A percentile compares a stretch with the other conserved stretches of the same genome.
Conservation (phyloP, 2,888 invertebrate species). For the Kuschelorhynchus macadamiae region DNA sequence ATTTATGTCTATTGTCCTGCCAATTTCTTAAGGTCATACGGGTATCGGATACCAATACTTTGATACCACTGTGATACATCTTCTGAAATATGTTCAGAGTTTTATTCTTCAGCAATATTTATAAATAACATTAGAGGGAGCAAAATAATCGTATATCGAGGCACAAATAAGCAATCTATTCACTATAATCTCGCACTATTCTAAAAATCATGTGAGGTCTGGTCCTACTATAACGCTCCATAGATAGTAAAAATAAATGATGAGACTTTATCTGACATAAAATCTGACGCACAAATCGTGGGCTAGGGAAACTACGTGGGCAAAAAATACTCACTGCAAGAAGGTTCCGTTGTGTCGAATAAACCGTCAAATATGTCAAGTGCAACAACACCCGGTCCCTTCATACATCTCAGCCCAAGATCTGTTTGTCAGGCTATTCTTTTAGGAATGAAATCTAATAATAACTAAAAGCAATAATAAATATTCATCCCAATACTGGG, state of each 20-base stretch:
- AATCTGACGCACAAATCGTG: not conserved
- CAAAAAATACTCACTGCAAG: not conserved
- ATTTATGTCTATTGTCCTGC: constrained; percentile 26
- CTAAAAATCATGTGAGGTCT: constrained; percentile 9
- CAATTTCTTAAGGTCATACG: constrained; percentile 38
- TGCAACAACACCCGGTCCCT: too few relatives aligned
- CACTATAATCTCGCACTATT: constrained; percentile 43
- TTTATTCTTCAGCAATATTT: constrained; percentile 50
- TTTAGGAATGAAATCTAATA: too few relatives aligned
- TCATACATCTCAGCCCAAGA: too few relatives aligned
- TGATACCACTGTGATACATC: constrained; percentile 48
- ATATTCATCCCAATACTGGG: too few relatives aligned
- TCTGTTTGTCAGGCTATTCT: not conserved
- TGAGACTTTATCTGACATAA: too few relatives aligned
- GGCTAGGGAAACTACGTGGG: too few relatives aligned
- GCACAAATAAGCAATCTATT: constrained; percentile 50
- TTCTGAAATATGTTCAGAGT: constrained; percentile 40
- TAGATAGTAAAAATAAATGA: not conserved
- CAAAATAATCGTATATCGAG: constrained; percentile 41
- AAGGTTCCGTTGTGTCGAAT: not conserved
- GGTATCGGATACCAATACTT: constrained; percentile 33
- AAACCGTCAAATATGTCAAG: too few relatives aligned
- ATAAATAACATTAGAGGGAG: constrained; percentile 42
- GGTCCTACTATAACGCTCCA: not conserved
- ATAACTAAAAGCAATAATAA: too few relatives aligned